Percentiles rank a stretch among this genome's conserved stretches.
These are phyloP conservation scores for Myiotriccus ornatus DNA, from an alignment of 2,797 vertebrate genomes.

Conservation along the genomic window DNA sequence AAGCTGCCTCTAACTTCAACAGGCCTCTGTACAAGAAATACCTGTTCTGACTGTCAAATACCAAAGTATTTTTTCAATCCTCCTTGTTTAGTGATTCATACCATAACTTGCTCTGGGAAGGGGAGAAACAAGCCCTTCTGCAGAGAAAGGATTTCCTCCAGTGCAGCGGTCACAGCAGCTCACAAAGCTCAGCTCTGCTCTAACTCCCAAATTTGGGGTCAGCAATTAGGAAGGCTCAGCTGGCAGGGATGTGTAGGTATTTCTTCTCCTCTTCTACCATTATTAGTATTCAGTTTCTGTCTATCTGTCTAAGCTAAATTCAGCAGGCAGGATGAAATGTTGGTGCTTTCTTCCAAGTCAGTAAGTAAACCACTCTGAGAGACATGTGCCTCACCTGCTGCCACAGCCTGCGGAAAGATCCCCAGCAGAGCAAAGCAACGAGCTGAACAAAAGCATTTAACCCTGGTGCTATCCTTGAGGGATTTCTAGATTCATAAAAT, in stretches of 20 bases:
- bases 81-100: background rate
- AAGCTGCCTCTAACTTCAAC: background rate
- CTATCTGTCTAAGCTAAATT: background rate
- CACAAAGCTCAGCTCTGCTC: background rate
- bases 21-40: background rate
- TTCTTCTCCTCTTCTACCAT: background rate
- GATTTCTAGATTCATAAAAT: background rate
- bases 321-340: background rate
- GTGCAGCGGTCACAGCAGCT: background rate
- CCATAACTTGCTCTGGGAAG: background rate
- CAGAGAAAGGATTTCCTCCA: background rate
- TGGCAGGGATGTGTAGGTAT: background rate
- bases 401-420: background rate
- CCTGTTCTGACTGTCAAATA: background rate
- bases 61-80: background rate
- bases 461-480: background rate
- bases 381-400: background rate
- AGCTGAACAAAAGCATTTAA: background rate
- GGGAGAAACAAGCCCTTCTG: background rate
- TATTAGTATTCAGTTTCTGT: background rate
- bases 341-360: background rate
- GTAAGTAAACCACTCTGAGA: background rate
- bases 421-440: background rate
- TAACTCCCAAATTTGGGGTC: background rate
- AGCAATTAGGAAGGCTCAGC: background rate